Base-by-base conservation (phyloP, 1,140 invertebrate genomes). In the Ceratina japonica region DNA sequence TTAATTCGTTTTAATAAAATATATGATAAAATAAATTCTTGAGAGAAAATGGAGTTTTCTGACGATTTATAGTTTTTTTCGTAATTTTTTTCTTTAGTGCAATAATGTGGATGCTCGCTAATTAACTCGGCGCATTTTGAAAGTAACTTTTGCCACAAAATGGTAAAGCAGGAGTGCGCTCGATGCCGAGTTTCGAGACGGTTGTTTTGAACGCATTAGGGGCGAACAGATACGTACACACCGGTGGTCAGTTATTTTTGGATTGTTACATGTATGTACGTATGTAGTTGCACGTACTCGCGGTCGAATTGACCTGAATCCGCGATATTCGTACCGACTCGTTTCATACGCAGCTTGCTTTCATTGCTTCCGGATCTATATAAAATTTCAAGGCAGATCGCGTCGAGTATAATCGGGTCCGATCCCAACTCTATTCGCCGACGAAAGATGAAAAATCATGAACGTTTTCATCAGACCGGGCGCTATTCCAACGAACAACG, bases 191-290 rank as follows among this genome's bases (percentile, higher is more conserved):
- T 44, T 44, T 44, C 37, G 66, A 37, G 20, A 24, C 54, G 59
- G 54, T 72, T 78, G 66, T 78, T 78, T 78, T 78, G 59, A 22
- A 72, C 31, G 51, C 69, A 72, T 72, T 72, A 72, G 49, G 59
- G 54, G 59, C 68, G 69, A 62, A 12, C 49, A 72, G 72, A 78
- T 72, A 72, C 63, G 71, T 59, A 44, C 37, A 44, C 37, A 44
- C 10, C 37, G 37, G 37, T 59, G 27, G 12, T 12, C 16, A 12
- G 68, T 49, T 79, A 79, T 79, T 79, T 79, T 65, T 15, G 62
- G 52, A 51, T 51, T 3, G 62, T 16, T n/a, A n/a, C 71, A 4
- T 37, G 15, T 54, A 37, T 52, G 74, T 73, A 64, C 12, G 61
- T 70, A 16, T 22, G 37, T 74, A 61, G 62, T 66, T 74, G 24